Evolutionary conservation across 37 sponge, comb jelly and placozoan species (phyloP).

Genomic region (Chondrilla cf. caribensis): DNA sequence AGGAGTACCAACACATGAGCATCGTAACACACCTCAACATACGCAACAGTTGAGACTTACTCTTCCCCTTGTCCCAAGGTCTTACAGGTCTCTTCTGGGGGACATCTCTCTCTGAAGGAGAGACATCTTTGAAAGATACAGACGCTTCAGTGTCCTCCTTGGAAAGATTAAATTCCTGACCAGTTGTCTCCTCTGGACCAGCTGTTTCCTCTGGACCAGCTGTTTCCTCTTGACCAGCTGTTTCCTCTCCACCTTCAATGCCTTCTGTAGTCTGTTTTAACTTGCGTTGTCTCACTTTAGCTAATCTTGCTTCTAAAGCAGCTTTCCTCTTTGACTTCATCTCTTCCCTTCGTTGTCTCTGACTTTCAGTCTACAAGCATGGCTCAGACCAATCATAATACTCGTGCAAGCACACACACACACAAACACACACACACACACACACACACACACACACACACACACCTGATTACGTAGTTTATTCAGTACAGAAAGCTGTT

Average conservation of each 20-base stretch:
- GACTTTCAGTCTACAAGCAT: slow-evolving; percentile 70
- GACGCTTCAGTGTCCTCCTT: slow-evolving; percentile 1
- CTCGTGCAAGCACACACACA: background rate
- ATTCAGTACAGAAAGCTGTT: slow-evolving; percentile 73
- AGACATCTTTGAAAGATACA: background rate
- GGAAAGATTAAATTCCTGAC: background rate
- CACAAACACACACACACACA: no score
- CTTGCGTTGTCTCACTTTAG: slow-evolving; percentile 61
- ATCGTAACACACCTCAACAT: background rate
- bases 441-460: background rate
- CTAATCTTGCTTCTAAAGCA: slow-evolving; percentile 66
- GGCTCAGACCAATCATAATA: background rate
- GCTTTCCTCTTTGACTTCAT: slow-evolving; percentile 63
- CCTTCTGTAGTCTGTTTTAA: slow-evolving; percentile 1
- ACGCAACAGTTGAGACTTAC: slow-evolving; percentile 37
- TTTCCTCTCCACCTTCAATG: background rate
- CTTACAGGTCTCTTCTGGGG: slow-evolving; percentile 36
- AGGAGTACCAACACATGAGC: background rate
- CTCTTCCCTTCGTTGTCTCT: slow-evolving; percentile 56
- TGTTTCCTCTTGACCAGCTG: background rate
- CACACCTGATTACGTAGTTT: slow-evolving; percentile 77
- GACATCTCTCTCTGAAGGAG: background rate
- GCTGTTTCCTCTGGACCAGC: slow-evolving; percentile 2
- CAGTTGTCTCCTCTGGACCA: background rate
- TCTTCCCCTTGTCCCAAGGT: slow-evolving; percentile 86